Evolutionary conservation across 2,113 vertebrate species (phyloP).

Genomic region (Scartelaos histophorus): DNA sequence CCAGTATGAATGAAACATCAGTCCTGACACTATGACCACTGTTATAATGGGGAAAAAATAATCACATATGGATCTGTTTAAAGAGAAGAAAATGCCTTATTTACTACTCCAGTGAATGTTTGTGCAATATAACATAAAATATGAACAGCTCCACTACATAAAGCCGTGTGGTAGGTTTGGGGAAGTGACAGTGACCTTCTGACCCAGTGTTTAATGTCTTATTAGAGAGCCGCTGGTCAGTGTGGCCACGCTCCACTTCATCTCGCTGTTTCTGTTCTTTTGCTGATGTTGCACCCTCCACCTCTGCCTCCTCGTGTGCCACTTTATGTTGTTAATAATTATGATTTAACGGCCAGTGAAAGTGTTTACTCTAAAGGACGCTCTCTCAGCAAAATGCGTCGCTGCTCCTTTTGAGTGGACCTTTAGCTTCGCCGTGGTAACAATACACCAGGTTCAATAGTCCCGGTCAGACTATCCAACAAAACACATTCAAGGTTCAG

Average conservation of each 20-base stretch:
- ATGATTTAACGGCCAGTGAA: constrained; percentile 6
- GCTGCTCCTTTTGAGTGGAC: neutral
- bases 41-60: too few species aligned
- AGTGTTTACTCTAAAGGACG: neutral
- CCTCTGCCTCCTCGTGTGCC: neutral
- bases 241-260: neutral
- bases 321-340: constrained; percentile 8
- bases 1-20: too few species aligned
- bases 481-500: neutral
- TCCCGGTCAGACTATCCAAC: neutral
- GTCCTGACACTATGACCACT: too few species aligned
- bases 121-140: too few species aligned
- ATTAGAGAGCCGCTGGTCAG: neutral
- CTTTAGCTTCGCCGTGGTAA: neutral
- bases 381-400: neutral
- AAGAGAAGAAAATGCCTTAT: too few species aligned
- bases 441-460: neutral
- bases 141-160: neutral
- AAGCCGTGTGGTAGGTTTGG: neutral
- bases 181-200: neutral
- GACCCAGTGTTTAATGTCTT: neutral
- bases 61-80: neutral
- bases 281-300: neutral
- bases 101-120: too few species aligned
- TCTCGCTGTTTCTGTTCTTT: neutral